Conservation (phyloP, 2,888 invertebrate genomes). For the Tryphoninae sp. region DNA sequence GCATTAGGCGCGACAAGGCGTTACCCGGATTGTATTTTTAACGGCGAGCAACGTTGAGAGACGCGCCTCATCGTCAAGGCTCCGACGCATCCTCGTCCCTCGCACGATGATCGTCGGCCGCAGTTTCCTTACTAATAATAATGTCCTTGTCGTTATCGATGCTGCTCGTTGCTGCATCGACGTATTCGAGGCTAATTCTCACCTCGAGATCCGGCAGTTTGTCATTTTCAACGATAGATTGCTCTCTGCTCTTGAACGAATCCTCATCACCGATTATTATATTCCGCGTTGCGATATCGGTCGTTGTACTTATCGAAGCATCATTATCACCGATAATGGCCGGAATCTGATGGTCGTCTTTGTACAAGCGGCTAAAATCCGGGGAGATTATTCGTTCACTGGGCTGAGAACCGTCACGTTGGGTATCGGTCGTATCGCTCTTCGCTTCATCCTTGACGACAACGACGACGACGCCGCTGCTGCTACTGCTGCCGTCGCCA, state of each 20-base stretch:
- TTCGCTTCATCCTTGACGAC: background rate
- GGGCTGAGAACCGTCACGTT: too few relatives aligned
- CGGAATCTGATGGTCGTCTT: conserved; percentile 18
- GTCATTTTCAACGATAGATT: background rate
- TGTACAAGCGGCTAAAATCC: conserved; percentile 23
- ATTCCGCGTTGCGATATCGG: background rate
- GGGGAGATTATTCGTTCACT: conserved; percentile 20
- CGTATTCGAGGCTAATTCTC: conserved; percentile 46
- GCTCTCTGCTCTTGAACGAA: conserved; percentile 10
- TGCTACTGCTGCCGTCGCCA: background rate
- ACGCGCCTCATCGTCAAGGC: background rate
- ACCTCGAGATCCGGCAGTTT: conserved; percentile 27
- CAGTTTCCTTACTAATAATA: background rate
- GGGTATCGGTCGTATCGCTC: too few relatives aligned
- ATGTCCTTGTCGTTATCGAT: conserved; percentile 10
- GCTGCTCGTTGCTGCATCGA: conserved; percentile 19
- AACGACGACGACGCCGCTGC: conserved; percentile 21
- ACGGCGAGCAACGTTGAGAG: background rate
- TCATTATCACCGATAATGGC: conserved; percentile 7
- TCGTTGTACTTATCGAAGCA: background rate
- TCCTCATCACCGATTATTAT: conserved; percentile 7
- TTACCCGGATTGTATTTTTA: background rate
- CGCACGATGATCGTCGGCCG: background rate
- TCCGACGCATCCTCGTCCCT: too few relatives aligned
- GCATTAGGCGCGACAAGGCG: background rate